phyloP scores from a whole-genome alignment of 2,113 vertebrate species.

The Serilophus lunatus region DNA sequence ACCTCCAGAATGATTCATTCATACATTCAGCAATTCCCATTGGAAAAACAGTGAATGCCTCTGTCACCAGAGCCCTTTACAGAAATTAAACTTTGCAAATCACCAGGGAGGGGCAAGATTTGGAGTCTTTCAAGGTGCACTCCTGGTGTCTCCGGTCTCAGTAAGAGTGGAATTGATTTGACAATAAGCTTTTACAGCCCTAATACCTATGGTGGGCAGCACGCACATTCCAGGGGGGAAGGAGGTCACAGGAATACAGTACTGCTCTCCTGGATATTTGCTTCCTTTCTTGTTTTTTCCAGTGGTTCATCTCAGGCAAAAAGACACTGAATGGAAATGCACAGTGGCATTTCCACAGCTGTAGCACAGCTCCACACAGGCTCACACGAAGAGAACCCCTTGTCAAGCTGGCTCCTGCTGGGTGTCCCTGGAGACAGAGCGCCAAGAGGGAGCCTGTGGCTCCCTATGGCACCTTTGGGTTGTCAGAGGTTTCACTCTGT shows the following conservation, averaged over 20 bases:
- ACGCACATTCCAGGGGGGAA: background rate
- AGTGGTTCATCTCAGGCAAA: background rate
- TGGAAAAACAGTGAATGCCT: slow-evolving; percentile 41
- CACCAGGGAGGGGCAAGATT: slow-evolving; percentile 51
- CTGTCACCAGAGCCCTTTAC: slow-evolving; percentile 56
- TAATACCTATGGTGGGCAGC: background rate
- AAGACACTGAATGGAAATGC: background rate
- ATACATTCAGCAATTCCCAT: slow-evolving; percentile 63
- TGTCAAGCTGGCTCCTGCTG: fast-evolving
- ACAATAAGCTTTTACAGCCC: slow-evolving; percentile 26
- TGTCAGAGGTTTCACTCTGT: background rate
- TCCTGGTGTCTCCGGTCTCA: background rate
- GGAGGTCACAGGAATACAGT: background rate
- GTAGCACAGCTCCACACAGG: background rate
- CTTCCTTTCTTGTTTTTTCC: background rate
- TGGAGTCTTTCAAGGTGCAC: slow-evolving; percentile 41
- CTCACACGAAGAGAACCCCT: background rate
- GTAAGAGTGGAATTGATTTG: slow-evolving; percentile 31
- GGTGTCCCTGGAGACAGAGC: background rate
- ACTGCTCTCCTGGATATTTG: background rate
- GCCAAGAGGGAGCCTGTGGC: background rate
- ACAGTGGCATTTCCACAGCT: background rate
- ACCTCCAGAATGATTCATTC: slow-evolving; percentile 49
- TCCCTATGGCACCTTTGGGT: background rate
- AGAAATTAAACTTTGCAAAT: slow-evolving; percentile 73